Evolutionary conservation across 2,888 invertebrate species (phyloP).

Genomic region (Drosophila sordidula): DNA sequence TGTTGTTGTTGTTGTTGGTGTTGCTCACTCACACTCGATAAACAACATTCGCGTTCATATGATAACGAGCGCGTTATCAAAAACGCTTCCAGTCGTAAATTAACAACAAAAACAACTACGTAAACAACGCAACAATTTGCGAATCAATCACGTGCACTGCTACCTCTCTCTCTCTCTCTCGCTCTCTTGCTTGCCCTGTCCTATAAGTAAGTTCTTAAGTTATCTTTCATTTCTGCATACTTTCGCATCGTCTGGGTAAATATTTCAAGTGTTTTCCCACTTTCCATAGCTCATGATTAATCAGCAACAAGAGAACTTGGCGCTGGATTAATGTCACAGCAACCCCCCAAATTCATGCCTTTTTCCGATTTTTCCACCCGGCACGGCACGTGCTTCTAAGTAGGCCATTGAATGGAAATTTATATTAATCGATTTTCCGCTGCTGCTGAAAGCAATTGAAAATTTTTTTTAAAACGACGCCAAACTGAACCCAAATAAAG

Average conservation of each 20-base stretch:
- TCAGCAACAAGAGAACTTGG: slow-evolving; percentile 1
- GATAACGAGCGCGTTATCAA: slow-evolving; percentile 64
- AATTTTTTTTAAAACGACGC: slow-evolving; percentile 37
- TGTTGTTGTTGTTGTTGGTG: slow-evolving; percentile 25
- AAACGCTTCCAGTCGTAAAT: slow-evolving; percentile 43
- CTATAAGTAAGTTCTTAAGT: slow-evolving; percentile 1
- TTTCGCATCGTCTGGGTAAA: slow-evolving; percentile 3
- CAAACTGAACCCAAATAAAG: slow-evolving; percentile 58
- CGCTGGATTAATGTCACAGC: slow-evolving; percentile 13
- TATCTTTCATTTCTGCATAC: not conserved
- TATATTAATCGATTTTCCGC: slow-evolving; percentile 66
- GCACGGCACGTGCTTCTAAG: slow-evolving; percentile 50
- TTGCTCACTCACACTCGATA: slow-evolving; percentile 40
- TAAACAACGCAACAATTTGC: slow-evolving; percentile 53
- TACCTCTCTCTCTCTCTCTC: not conserved
- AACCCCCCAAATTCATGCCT: not conserved
- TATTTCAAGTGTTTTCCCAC: slow-evolving; percentile 11
- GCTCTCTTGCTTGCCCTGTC: slow-evolving; percentile 1
- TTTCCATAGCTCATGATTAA: slow-evolving; percentile 27
- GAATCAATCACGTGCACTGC: slow-evolving; percentile 69
- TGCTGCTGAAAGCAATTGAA: slow-evolving; percentile 34
- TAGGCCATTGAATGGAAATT: slow-evolving; percentile 62
- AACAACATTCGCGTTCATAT: slow-evolving; percentile 58
- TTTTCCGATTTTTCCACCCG: not conserved
- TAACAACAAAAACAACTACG: slow-evolving; percentile 36